Percentiles rank a stretch among this genome's conserved stretches.
These are phyloP conservation scores for Serinus canaria DNA, from an alignment of 2,113 vertebrate species.

Conservation along the genomic window DNA sequence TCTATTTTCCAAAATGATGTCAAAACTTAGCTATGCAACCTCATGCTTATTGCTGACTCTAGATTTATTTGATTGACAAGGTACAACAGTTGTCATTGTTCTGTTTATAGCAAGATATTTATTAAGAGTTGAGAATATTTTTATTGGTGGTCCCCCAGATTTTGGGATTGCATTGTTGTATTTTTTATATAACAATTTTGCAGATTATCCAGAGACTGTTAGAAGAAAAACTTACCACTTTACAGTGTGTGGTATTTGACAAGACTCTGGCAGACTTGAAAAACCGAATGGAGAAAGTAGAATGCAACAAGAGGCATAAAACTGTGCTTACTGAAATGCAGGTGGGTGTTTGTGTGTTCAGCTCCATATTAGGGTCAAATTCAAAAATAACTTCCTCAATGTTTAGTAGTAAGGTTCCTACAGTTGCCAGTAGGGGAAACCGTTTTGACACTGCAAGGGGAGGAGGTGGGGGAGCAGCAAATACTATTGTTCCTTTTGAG, in stretches of 20 bases:
- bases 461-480: neutral
- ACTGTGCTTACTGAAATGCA: conserved; percentile 86
- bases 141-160: neutral
- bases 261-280: conserved; percentile 87
- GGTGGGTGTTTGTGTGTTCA: conserved; percentile 68
- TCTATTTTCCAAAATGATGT: neutral
- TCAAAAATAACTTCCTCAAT: neutral
- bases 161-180: neutral
- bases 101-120: neutral
- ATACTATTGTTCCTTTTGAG: neutral
- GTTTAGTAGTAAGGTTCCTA: neutral
- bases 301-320: conserved; percentile 91
- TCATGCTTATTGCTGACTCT: neutral
- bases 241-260: conserved; percentile 88
- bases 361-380: neutral
- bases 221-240: conserved; percentile 82
- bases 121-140: neutral
- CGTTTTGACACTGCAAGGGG: neutral
- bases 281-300: conserved; percentile 89
- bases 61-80: neutral
- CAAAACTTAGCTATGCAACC: neutral
- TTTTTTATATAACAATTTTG: neutral
- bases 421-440: neutral
- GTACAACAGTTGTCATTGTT: neutral
- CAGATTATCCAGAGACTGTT: conserved; percentile 91